These are phyloP conservation scores for Branchellion lobata DNA, from an alignment of 2,888 invertebrate species.

Conservation along the genomic window DNA sequence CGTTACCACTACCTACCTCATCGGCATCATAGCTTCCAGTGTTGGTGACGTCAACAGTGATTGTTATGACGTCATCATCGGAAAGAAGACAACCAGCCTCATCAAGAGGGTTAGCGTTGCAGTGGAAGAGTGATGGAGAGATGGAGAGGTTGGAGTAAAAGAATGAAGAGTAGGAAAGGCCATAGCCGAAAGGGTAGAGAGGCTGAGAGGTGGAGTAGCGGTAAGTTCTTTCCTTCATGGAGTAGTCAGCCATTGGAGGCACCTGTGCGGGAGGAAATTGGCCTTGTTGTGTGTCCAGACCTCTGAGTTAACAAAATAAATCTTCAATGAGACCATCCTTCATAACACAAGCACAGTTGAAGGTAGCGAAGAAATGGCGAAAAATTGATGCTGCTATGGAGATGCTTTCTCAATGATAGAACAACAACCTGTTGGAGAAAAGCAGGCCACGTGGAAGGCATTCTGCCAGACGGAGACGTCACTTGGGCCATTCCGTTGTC, in stretches of 20 bases:
- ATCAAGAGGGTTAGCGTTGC: neutral
- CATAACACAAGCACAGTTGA: neutral
- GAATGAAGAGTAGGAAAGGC: slow-evolving; percentile 53
- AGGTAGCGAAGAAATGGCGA: too few species aligned
- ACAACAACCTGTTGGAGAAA: slow-evolving; percentile 50
- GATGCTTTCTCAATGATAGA: too few species aligned
- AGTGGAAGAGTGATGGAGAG: slow-evolving; percentile 34
- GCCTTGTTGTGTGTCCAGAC: neutral
- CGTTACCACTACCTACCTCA: too few species aligned
- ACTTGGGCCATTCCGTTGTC: slow-evolving; percentile 34
- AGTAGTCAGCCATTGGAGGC: slow-evolving; percentile 51
- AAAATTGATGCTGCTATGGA: too few species aligned
- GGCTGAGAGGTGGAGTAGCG: slow-evolving; percentile 56
- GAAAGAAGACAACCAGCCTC: neutral
- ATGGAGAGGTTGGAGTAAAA: slow-evolving; percentile 47
- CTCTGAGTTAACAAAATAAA: slow-evolving; percentile 13
- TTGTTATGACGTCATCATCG: slow-evolving; percentile 53
- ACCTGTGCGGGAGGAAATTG: slow-evolving; percentile 50
- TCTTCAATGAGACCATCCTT: neutral
- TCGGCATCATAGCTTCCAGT: slow-evolving; percentile 55
- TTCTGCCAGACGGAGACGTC: slow-evolving; percentile 50
- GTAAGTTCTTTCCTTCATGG: slow-evolving; percentile 58
- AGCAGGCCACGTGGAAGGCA: slow-evolving; percentile 52
- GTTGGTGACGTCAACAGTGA: slow-evolving; percentile 55
- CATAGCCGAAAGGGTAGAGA: slow-evolving; percentile 55